These are phyloP conservation scores for Peromyscus leucopus DNA, from an alignment of 2,113 vertebrate genomes.

Conservation along the genomic window DNA sequence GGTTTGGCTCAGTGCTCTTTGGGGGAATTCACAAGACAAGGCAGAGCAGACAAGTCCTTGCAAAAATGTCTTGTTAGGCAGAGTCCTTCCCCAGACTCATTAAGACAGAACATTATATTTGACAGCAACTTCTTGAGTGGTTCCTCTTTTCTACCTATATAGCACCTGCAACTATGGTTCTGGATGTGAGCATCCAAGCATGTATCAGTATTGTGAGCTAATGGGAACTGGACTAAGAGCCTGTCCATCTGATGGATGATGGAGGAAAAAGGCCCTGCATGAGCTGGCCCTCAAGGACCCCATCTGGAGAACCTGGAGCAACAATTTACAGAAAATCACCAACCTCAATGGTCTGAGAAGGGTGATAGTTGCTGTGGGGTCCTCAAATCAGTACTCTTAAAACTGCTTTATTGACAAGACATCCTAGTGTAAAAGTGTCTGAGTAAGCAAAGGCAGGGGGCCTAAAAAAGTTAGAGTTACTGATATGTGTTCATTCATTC, in stretches of 20 bases:
- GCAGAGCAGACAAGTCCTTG: not conserved
- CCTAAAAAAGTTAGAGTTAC: not conserved
- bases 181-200: not conserved
- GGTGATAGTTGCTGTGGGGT: not conserved
- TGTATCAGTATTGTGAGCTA: not conserved
- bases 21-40: not conserved
- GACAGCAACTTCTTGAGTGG: not conserved
- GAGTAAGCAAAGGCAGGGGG: not conserved
- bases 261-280: not conserved
- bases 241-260: not conserved
- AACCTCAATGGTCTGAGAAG: not conserved
- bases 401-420: not conserved
- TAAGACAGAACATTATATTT: not conserved
- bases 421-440: not conserved
- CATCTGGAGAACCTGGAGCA: not conserved
- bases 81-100: rapidly evolving
- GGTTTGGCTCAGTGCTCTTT: not conserved
- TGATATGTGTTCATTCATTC: not conserved
- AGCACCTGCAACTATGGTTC: not conserved
- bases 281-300: not conserved
- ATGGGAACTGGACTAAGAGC: not conserved
- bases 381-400: not conserved
- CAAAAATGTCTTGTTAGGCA: not conserved
- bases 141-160: not conserved
- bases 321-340: not conserved